Percentiles rank a stretch among this genome's conserved stretches.
These are phyloP conservation scores for Halcyon chelicuti DNA, from an alignment of 2,797 vertebrate genomes.

Conservation along the genomic window DNA sequence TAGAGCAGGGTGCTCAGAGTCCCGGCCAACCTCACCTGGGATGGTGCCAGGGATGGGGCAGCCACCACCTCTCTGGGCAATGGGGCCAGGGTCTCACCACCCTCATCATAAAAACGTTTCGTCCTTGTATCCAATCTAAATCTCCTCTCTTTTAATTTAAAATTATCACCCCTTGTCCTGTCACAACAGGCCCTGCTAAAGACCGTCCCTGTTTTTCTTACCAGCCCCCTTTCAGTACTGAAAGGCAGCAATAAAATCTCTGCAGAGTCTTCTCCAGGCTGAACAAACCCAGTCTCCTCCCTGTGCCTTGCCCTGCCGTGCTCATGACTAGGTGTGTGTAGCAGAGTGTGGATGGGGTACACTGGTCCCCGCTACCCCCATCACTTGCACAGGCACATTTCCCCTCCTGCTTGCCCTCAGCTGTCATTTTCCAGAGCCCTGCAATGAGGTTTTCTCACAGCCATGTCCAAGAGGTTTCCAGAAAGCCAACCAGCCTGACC, in stretches of 20 bases:
- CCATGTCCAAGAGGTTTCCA: neutral
- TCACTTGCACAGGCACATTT: accelerated
- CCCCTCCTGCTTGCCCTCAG: neutral
- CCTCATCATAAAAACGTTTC: neutral
- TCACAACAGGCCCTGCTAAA: neutral
- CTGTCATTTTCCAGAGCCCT: neutral
- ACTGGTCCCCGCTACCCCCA: neutral
- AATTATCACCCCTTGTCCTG: neutral
- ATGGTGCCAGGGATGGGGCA: neutral
- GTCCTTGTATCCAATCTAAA: neutral
- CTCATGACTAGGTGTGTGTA: neutral
- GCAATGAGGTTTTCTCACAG: neutral
- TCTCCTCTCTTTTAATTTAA: neutral
- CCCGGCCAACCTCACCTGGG: neutral
- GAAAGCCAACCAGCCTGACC: neutral
- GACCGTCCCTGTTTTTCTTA: neutral
- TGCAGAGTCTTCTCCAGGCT: neutral
- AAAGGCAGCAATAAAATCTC: neutral
- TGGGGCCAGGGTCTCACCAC: neutral
- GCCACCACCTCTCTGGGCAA: neutral
- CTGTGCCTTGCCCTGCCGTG: neutral
- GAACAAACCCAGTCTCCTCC: neutral
- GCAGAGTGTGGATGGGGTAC: neutral
- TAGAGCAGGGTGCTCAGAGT: no score
- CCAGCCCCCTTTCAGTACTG: neutral